Conservation (phyloP, 1,140 invertebrate species). For the Rhopalosiphum maidis region DNA sequence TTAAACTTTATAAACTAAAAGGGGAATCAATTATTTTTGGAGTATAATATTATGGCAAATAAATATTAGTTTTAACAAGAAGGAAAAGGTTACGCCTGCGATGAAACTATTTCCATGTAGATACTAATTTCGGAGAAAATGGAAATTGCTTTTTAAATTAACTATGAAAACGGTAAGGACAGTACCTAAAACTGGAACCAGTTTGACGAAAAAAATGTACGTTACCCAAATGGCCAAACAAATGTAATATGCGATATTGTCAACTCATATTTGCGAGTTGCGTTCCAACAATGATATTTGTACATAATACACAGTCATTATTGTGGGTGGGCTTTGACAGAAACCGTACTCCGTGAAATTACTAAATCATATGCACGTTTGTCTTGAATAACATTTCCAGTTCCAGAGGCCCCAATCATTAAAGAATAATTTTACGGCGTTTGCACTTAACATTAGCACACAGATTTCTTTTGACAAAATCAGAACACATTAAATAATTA, state of each 20-base stretch:
- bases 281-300: not conserved
- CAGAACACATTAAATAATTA: not conserved
- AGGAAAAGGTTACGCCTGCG: not conserved
- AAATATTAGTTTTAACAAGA: not conserved
- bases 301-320: not conserved
- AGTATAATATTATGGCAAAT: not conserved
- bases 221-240: not conserved
- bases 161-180: not conserved
- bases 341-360: conserved; percentile 43
- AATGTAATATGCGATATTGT: not conserved
- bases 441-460: not conserved
- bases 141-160: not conserved
- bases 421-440: conserved; percentile 25
- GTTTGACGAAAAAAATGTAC: not conserved
- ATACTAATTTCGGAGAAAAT: not conserved
- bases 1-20: not conserved
- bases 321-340: not conserved
- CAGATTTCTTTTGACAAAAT: conserved; percentile 7
- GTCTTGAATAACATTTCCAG: not conserved
- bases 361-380: conserved; percentile 37
- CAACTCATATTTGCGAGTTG: not conserved
- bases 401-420: conserved; percentile 5
- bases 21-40: not conserved
- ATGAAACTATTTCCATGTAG: not conserved
- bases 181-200: not conserved